Conservation (phyloP, 2,113 vertebrate species). For the Lanius collurio region DNA sequence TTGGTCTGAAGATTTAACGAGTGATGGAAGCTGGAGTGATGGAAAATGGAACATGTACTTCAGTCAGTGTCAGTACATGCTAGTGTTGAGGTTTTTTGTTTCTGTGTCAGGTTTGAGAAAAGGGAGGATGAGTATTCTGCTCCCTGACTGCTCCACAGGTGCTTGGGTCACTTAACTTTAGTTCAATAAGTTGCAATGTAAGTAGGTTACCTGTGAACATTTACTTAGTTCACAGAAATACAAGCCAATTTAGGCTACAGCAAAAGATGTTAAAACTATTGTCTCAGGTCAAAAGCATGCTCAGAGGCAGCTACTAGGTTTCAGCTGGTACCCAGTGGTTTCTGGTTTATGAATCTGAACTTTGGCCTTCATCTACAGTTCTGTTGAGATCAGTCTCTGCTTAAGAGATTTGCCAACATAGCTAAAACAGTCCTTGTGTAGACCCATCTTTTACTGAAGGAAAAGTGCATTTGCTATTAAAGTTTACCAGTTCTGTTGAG, state of each 20-base stretch:
- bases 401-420: neutral
- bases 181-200: neutral
- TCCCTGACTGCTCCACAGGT: neutral
- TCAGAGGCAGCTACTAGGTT: neutral
- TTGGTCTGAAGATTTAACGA: neutral
- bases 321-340: neutral
- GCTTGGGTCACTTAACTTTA: neutral
- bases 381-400: neutral
- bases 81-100: neutral
- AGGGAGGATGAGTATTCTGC: neutral
- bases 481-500: neutral
- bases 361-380: neutral
- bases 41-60: neutral
- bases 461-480: neutral
- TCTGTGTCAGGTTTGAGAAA: neutral
- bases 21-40: neutral
- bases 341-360: conserved; percentile 12
- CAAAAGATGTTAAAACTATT: neutral
- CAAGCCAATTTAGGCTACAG: neutral
- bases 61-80: neutral
- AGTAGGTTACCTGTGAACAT: neutral
- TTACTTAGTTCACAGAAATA: neutral
- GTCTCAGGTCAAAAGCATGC: neutral
- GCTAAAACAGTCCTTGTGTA: neutral
- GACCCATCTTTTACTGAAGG: neutral